Conservation (phyloP, 1,140 invertebrate genomes). For the Ceratitis capitata region DNA sequence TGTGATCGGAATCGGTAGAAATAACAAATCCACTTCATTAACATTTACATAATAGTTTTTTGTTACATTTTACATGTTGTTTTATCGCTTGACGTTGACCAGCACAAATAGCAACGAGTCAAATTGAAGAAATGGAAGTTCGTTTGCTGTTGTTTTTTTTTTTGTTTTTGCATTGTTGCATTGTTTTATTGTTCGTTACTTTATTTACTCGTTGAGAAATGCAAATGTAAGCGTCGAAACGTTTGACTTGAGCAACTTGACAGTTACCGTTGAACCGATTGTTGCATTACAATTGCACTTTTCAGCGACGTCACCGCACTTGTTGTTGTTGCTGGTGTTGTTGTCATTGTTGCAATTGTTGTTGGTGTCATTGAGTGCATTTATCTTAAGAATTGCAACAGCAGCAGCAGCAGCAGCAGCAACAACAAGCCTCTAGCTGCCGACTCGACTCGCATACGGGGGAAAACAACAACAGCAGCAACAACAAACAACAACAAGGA, state of each 20-base stretch:
- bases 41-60: constrained; percentile 37
- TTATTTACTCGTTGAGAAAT: constrained; percentile 5
- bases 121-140: not conserved
- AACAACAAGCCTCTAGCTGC: not conserved
- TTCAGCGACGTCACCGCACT: not conserved
- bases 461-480: not conserved
- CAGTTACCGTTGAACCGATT: constrained; percentile 14
- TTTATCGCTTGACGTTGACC: not conserved
- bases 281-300: constrained; percentile 20
- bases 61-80: constrained; percentile 4
- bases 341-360: not conserved
- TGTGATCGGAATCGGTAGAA: constrained; percentile 12
- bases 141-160: too few species aligned
- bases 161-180: not conserved
- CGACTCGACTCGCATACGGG: not conserved
- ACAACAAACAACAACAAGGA: not conserved
- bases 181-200: too few species aligned
- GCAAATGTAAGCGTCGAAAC: constrained; percentile 22
- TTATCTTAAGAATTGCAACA: constrained; percentile 31
- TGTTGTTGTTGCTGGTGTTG: not conserved
- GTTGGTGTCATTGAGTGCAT: constrained; percentile 32
- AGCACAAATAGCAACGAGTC: not conserved
- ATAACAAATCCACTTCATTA: constrained; percentile 37
- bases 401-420: too few species aligned
- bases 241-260: constrained; percentile 30